phyloP scores from a whole-genome alignment of 2,888 invertebrate species.

The Patella pellucida region DNA sequence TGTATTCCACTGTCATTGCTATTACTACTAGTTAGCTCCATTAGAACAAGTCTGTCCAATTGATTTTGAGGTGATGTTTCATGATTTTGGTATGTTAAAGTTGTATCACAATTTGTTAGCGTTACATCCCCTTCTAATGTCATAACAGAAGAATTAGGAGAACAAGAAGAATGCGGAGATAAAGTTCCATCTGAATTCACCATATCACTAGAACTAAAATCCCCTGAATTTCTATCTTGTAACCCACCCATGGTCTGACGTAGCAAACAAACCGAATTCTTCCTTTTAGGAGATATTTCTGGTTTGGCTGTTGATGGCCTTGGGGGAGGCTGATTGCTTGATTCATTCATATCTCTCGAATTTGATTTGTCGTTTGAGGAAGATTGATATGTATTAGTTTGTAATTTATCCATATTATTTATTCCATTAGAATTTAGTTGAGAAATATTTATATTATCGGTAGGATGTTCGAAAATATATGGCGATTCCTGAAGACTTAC shows the following conservation, averaged over 20 bases:
- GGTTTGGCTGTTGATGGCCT: conserved; percentile 11
- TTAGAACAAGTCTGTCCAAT: conserved; percentile 21
- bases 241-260: not conserved
- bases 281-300: conserved; percentile 9
- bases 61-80: conserved; percentile 13
- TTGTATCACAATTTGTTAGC: conserved; percentile 5
- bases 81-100: conserved; percentile 21
- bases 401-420: not conserved
- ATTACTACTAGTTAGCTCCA: conserved; percentile 54
- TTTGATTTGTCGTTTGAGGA: not conserved
- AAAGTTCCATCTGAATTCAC: conserved; percentile 30
- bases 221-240: conserved; percentile 27
- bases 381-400: not conserved
- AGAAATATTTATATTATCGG: not conserved
- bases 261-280: conserved; percentile 16
- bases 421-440: not conserved
- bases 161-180: conserved; percentile 22
- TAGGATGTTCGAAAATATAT: conserved; percentile 12
- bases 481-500: conserved; percentile 19
- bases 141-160: conserved; percentile 16
- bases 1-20: conserved; percentile 66
- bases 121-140: conserved; percentile 20
- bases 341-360: not conserved
- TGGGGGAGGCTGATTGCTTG: conserved; percentile 10
- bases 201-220: conserved; percentile 28